phyloP scores from a whole-genome alignment of 2,113 vertebrate genomes.

The Pithys albifrons region DNA sequence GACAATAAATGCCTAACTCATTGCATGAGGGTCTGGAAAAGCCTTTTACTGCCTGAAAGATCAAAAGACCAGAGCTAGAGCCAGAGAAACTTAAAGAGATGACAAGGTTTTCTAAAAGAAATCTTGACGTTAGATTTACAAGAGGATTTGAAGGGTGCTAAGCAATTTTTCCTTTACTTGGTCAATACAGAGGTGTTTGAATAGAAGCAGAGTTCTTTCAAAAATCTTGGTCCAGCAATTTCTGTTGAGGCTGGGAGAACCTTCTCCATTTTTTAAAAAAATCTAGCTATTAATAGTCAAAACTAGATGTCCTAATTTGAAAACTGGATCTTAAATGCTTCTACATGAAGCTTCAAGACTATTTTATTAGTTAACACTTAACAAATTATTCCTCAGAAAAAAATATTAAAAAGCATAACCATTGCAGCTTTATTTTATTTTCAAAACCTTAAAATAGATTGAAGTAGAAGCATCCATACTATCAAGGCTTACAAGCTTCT shows the following conservation, averaged over 20 bases:
- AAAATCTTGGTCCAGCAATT: slow-evolving; percentile 1
- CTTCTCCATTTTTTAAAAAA: not conserved
- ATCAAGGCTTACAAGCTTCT: not conserved
- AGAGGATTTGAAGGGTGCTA: not conserved
- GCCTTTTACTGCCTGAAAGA: slow-evolving; percentile 7
- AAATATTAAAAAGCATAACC: not conserved
- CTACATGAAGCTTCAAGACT: not conserved
- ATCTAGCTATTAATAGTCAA: not conserved
- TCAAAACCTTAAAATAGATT: not conserved
- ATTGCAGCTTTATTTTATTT: not conserved
- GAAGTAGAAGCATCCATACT: not conserved
- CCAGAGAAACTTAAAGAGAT: not conserved
- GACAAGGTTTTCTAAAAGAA: not conserved
- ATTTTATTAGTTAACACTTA: not conserved
- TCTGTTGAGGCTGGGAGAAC: not conserved
- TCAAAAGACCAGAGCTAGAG: slow-evolving; percentile 12
- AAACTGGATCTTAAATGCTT: slow-evolving; percentile 14
- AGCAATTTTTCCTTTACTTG: not conserved
- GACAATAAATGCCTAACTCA: not conserved
- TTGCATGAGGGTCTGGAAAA: not conserved
- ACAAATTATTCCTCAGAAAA: not conserved
- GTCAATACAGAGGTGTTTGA: not conserved
- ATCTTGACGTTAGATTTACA: not conserved
- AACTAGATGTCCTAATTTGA: slow-evolving; percentile 18
- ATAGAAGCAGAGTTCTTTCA: not conserved